Base-by-base conservation (phyloP, 2,113 vertebrate species). In the Paramisgurnus dabryanus region DNA sequence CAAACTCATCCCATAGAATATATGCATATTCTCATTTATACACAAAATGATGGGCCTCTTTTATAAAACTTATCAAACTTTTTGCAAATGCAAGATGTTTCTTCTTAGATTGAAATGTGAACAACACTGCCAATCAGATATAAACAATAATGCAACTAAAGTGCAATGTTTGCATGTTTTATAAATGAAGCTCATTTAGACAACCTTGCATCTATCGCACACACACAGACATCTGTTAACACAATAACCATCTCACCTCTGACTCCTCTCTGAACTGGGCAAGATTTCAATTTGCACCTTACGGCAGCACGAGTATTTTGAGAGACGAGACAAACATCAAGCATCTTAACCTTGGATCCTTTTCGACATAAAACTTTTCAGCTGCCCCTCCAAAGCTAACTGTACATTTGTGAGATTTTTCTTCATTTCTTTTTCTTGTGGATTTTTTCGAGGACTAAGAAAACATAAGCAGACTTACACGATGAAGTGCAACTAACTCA, bases 371-470 rank as follows among this genome's bases (percentile, higher is more conserved):
- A 83, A 86, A 84, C 81, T 79, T 47, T 49, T 68, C 50, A 82
- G 80, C 85, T 87, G 68, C 67, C 76, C 88, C 85, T 91, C 89
- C 89, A 89, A 92, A 92, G 90, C 89, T 89, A 87, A 90, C 83
- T 87, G 84, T 87, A 88, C 86, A 88, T 86, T 91, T 81, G 71
- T 89, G 80, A 77, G 85, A 86, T 72, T 87, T 81, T 61, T 58
- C 27, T 82, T 79, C 57, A 66, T 75, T 79, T 41, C 61, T 78
- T 67, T 80, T 78, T 79, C 58, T 74, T 84, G 82, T 82, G 76
- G 65, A 69, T 89, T 86, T 79, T 67, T 84, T 69, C 64, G 53
- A 66, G 47, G 58, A 47, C 58, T 61, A 39, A 69, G 55, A 66
- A 58, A n/a, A 69, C 40, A 53, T 76, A 47, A 61, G 76, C 66